These are phyloP conservation scores for Acronicta psi DNA, from an alignment of 2,888 invertebrate genomes.

Conservation along the genomic window DNA sequence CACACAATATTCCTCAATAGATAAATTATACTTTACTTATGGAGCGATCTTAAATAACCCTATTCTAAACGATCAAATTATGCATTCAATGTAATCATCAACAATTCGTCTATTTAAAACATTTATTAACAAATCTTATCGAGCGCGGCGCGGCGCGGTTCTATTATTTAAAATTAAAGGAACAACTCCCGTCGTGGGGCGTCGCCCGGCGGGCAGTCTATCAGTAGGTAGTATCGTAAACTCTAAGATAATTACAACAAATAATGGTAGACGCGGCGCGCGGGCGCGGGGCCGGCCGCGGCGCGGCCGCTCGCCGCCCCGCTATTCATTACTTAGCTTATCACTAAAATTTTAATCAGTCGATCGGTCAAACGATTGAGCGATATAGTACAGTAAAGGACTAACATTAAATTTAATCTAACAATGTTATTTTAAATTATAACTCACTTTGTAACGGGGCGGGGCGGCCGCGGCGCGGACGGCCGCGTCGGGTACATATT, in stretches of 20 bases:
- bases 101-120: conserved; percentile 86
- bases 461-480: conserved; percentile 69
- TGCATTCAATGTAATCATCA: conserved; percentile 83
- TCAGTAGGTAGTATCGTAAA: conserved; percentile 77
- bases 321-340: conserved; percentile 86
- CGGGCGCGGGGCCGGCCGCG: conserved; percentile 54
- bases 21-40: conserved; percentile 88
- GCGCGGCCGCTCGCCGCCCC: conserved; percentile 58
- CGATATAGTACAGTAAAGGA: conserved; percentile 89
- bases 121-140: conserved; percentile 81
- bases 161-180: conserved; percentile 77
- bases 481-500: conserved; percentile 60
- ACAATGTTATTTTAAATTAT: conserved; percentile 89
- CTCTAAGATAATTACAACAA: conserved; percentile 80
- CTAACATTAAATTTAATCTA: conserved; percentile 89
- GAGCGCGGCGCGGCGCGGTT: conserved; percentile 64
- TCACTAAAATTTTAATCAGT: conserved; percentile 89
- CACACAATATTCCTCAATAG: conserved; percentile 83
- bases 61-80: conserved; percentile 88
- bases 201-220: conserved; percentile 71
- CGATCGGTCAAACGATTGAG: conserved; percentile 89
- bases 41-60: conserved; percentile 89
- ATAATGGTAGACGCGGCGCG: conserved; percentile 60
- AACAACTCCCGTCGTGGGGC: conserved; percentile 62
- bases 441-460: conserved; percentile 83